Percentiles rank a stretch among this genome's conserved stretches.
Conservation (phyloP, 1,140 invertebrate species). For the Lordiphosa collinella region DNA sequence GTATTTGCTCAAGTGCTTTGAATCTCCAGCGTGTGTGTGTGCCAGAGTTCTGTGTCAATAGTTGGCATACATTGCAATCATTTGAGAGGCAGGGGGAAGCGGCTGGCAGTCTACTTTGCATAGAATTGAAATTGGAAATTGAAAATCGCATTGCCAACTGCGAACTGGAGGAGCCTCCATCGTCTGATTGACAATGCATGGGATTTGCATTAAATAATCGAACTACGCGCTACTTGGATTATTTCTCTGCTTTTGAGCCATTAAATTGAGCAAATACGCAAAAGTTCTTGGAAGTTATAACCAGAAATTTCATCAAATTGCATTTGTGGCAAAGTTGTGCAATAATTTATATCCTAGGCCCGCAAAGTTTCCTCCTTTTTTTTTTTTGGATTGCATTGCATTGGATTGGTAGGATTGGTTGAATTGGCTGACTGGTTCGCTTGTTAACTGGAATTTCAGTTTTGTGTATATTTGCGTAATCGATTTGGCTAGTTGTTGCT, state of each 20-base stretch:
- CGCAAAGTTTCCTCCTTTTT: neutral
- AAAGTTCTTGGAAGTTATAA: slow-evolving; percentile 1
- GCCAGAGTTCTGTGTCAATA: slow-evolving; percentile 66
- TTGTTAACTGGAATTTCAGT: slow-evolving; percentile 14
- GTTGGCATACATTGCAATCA: slow-evolving; percentile 58
- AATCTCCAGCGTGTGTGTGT: slow-evolving; percentile 14
- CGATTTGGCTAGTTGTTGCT: slow-evolving; percentile 30
- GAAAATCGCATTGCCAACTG: slow-evolving; percentile 65
- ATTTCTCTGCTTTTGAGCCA: slow-evolving; percentile 30
- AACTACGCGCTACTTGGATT: slow-evolving; percentile 38
- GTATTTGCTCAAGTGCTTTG: slow-evolving; percentile 69
- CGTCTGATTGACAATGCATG: slow-evolving; percentile 62
- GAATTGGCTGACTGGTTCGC: neutral
- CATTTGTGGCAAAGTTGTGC: slow-evolving; percentile 18
- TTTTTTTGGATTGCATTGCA: neutral
- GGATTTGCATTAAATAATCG: slow-evolving; percentile 73
- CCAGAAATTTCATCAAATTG: slow-evolving; percentile 28
- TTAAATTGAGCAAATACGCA: slow-evolving; percentile 56
- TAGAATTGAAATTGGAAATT: slow-evolving; percentile 69
- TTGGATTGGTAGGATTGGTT: slow-evolving; percentile 4
- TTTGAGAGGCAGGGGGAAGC: slow-evolving; percentile 20
- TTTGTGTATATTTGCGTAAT: slow-evolving; percentile 43
- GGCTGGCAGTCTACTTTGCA: slow-evolving; percentile 55
- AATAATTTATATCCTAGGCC: slow-evolving; percentile 28
- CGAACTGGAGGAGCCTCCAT: slow-evolving; percentile 19